These are phyloP conservation scores for Rotaria magnacalcarata DNA, from an alignment of 2,888 invertebrate species.

Conservation along the genomic window DNA sequence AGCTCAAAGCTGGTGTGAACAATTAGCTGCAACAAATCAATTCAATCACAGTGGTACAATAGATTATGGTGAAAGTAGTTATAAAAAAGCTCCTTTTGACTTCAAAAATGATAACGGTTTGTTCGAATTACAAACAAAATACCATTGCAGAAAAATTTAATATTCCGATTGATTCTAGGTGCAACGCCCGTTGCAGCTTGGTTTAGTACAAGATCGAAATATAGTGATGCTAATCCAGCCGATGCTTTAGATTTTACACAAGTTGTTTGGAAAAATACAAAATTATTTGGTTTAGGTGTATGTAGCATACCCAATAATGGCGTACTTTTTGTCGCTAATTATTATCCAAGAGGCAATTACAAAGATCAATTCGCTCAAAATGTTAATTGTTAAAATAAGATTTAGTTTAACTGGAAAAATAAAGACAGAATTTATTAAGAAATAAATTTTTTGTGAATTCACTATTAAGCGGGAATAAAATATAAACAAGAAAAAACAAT, in stretches of 20 bases:
- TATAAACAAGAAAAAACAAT: too few relatives aligned
- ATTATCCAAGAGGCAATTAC: conserved; percentile 7
- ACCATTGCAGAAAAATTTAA: too few relatives aligned
- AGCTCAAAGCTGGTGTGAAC: background rate
- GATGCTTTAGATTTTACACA: background rate
- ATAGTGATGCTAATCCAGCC: background rate
- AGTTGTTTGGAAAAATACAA: background rate
- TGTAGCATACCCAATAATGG: background rate
- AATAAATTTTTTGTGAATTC: too few relatives aligned
- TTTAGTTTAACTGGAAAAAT: too few relatives aligned
- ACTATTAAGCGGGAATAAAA: too few relatives aligned
- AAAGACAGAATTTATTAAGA: too few relatives aligned
- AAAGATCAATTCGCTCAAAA: background rate
- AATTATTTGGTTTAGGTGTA: background rate
- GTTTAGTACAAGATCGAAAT: background rate
- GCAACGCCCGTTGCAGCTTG: background rate
- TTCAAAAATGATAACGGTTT: background rate
- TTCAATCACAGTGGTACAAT: conserved; percentile 5
- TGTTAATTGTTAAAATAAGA: background rate
- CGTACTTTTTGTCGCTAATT: background rate
- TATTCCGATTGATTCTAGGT: background rate
- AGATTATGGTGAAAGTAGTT: background rate
- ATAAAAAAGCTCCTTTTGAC: background rate
- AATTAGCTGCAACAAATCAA: background rate
- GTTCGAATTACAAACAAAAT: background rate